Base-by-base conservation (phyloP, 2,113 vertebrate genomes). In the Podilymbus podiceps region DNA sequence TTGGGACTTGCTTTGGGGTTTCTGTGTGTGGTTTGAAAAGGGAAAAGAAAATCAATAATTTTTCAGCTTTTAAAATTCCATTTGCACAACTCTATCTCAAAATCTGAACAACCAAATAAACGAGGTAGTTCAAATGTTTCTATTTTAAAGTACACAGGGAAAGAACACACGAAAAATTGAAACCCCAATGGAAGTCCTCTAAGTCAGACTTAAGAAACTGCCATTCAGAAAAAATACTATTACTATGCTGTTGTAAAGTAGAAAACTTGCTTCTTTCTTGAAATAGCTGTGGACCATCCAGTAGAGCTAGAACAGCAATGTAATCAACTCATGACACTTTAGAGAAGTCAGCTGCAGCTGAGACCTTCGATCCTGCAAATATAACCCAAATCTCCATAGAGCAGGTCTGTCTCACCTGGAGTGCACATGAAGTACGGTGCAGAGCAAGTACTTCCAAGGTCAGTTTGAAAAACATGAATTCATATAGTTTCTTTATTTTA, bases 181-280 rank as follows among this genome's bases (percentile, higher is more conserved):
- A 93, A 88, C 88, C 82, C 75, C 80, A 77, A 5, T 22, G 33
- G n/a, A 86, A 76, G 25, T 27, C 17, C 40, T 52, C 22, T 5
- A 94, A 88, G 25, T 59, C 89, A 90, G 93, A 97, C 96, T 96
- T 91, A 77, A 96, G 74, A 94, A 82, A 85, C 53, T 95, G 64
- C 59, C 90, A 93, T 85, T 95, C 88, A 94, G 76, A 93, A 96
- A 72, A 42, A 60, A 44, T 52, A 77, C 53, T 90, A 88, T 82
- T 93, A 80, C 89, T 92, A 85, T 35, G 56, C 25, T 73, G 24
- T 46, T 44, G 24, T 46, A 50, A 35, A 31, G 16, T 31, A 74
- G 17, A 89, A 91, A 60, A 89, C 64, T 85, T 49, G 25, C 40
- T 68, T 72, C 17, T 85, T 40, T 95, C 82, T 78, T 42, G 69